phyloP scores from a whole-genome alignment of 2,113 vertebrate species.

The Connochaetes taurinus region DNA sequence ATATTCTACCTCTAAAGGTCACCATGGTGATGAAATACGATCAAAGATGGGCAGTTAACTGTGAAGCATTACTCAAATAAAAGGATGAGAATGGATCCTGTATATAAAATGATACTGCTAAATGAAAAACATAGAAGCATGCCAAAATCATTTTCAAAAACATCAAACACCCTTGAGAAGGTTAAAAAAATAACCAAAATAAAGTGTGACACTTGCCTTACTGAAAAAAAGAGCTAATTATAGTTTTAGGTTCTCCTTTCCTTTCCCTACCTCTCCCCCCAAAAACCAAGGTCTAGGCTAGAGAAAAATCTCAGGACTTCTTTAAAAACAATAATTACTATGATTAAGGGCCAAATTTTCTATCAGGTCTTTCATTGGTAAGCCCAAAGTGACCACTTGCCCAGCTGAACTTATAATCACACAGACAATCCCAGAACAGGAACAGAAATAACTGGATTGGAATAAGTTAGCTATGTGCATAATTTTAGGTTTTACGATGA shows the following conservation, averaged over 20 bases:
- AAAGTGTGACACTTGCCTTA: neutral
- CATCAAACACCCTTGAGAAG: neutral
- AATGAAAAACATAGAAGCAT: neutral
- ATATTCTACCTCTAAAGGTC: neutral
- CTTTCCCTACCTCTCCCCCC: neutral
- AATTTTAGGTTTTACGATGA: slow-evolving; percentile 60
- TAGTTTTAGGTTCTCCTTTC: neutral
- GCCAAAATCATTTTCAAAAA: neutral
- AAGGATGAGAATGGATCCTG: neutral
- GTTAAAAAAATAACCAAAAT: neutral
- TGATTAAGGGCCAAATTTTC: slow-evolving; percentile 31
- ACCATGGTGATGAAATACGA: neutral
- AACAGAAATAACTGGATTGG: slow-evolving; percentile 33
- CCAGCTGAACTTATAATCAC: slow-evolving; percentile 50
- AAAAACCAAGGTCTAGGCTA: slow-evolving; percentile 33
- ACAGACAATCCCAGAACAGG: slow-evolving; percentile 2
- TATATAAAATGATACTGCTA: neutral
- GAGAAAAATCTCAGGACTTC: slow-evolving; percentile 42
- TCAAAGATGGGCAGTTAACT: neutral
- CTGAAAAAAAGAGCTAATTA: slow-evolving; percentile 24
- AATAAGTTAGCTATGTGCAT: slow-evolving; percentile 35
- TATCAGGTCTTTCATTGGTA: slow-evolving; percentile 49
- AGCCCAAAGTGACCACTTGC: slow-evolving; percentile 43
- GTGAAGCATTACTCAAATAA: neutral
- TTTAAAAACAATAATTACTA: slow-evolving; percentile 54